phyloP scores from a whole-genome alignment of 2,113 vertebrate genomes.

The rabbit (Oryctolagus cuniculus) region DNA sequence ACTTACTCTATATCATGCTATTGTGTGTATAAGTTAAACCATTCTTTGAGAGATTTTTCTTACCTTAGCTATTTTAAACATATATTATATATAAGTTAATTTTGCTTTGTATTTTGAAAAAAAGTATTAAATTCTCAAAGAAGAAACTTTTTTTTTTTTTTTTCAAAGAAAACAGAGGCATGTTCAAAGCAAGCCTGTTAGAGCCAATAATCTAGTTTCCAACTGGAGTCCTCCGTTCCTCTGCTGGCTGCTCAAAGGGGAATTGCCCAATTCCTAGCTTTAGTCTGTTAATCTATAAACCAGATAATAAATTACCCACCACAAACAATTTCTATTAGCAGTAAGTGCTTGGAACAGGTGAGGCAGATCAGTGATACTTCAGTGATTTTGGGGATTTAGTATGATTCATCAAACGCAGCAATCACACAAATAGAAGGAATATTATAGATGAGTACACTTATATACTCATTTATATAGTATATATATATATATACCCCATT shows the following conservation, averaged over 20 bases:
- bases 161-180: background rate
- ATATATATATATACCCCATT: background rate
- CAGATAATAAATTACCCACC: background rate
- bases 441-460: background rate
- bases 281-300: background rate
- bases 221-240: background rate
- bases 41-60: background rate
- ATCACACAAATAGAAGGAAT: background rate
- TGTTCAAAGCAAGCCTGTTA: background rate
- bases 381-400: conserved; percentile 1
- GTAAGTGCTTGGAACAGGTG: background rate
- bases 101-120: background rate
- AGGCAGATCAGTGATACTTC: background rate
- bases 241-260: background rate
- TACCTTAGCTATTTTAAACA: background rate
- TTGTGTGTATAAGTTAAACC: background rate
- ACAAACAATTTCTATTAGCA: background rate
- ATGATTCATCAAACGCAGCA: background rate
- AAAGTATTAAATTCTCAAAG: too few relatives aligned
- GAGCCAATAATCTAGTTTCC: background rate
- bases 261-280: background rate
- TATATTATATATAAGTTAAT: background rate
- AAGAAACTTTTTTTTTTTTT: background rate
- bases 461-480: background rate
- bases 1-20: background rate